These are phyloP conservation scores for Platysteira castanea DNA, from an alignment of 2,113 vertebrate genomes.

Conservation along the genomic window DNA sequence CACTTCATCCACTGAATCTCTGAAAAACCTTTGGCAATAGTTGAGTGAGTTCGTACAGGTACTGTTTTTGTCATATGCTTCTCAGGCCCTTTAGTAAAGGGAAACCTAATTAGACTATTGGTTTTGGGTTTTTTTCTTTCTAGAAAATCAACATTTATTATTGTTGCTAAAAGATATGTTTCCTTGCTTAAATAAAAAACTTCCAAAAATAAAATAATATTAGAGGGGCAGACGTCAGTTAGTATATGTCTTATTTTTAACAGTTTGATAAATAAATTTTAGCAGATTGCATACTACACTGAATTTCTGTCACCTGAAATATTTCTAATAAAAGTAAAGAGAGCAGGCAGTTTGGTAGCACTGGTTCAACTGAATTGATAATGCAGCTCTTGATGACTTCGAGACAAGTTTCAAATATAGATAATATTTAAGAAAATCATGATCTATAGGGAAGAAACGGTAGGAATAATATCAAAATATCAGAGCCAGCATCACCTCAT, in stretches of 20 bases:
- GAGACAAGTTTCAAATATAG: background rate
- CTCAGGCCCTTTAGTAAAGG: background rate
- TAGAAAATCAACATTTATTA: background rate
- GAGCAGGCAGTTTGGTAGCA: background rate
- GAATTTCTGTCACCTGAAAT: background rate
- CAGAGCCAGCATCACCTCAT: background rate
- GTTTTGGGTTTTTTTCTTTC: background rate
- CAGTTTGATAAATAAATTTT: background rate
- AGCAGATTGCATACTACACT: background rate
- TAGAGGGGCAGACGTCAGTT: background rate
- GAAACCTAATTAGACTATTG: background rate
- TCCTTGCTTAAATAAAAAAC: background rate
- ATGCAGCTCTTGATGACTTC: background rate
- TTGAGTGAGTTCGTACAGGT: background rate
- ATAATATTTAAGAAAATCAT: background rate
- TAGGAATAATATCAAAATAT: background rate
- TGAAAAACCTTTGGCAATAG: background rate
- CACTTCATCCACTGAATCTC: background rate
- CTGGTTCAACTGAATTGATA: background rate
- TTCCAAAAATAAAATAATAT: background rate
- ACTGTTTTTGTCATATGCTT: background rate
- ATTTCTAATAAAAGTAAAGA: background rate
- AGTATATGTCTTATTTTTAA: background rate
- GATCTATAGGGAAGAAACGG: background rate
- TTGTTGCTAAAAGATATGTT: background rate